Evolutionary conservation across 2,113 vertebrate species (phyloP).

Genomic region (Dromaius novaehollandiae): DNA sequence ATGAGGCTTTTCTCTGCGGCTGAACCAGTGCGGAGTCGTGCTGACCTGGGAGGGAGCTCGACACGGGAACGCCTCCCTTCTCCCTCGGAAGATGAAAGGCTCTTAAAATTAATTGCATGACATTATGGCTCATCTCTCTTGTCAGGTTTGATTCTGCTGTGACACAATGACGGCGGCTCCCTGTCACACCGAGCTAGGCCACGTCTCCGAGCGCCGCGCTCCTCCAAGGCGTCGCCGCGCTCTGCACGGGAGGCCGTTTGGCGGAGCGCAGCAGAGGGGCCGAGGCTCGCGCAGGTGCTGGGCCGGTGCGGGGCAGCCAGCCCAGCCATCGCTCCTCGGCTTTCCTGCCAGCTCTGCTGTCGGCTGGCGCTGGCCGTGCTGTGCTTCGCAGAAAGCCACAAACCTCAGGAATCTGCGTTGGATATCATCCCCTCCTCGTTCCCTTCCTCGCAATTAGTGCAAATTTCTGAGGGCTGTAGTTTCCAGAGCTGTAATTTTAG

Average conservation of each 20-base stretch:
- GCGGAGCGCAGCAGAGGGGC: rapidly evolving
- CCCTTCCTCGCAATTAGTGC: rapidly evolving
- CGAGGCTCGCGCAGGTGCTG: background rate
- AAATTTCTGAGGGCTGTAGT: background rate
- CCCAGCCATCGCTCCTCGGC: rapidly evolving
- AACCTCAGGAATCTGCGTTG: background rate
- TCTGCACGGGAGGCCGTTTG: background rate
- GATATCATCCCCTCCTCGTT: background rate
- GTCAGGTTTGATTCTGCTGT: slow-evolving; percentile 52
- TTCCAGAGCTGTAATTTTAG: background rate
- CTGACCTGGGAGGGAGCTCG: background rate
- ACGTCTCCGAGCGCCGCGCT: rapidly evolving
- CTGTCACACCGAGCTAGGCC: background rate
- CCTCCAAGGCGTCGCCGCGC: rapidly evolving
- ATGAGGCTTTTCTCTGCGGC: background rate
- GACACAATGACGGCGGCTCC: slow-evolving; percentile 10
- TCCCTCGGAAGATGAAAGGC: slow-evolving; percentile 11
- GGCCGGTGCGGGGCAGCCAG: background rate
- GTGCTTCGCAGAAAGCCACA: background rate
- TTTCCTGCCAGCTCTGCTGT: background rate
- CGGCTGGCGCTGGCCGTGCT: background rate
- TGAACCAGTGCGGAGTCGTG: background rate
- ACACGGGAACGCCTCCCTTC: background rate
- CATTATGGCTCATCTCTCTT: slow-evolving; percentile 17
- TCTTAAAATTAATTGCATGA: slow-evolving; percentile 30